Evolutionary conservation across 1,140 invertebrate species (phyloP), one percentile per base, ranked within the genome.

Genomic region (Drosophila persimilis): DNA sequence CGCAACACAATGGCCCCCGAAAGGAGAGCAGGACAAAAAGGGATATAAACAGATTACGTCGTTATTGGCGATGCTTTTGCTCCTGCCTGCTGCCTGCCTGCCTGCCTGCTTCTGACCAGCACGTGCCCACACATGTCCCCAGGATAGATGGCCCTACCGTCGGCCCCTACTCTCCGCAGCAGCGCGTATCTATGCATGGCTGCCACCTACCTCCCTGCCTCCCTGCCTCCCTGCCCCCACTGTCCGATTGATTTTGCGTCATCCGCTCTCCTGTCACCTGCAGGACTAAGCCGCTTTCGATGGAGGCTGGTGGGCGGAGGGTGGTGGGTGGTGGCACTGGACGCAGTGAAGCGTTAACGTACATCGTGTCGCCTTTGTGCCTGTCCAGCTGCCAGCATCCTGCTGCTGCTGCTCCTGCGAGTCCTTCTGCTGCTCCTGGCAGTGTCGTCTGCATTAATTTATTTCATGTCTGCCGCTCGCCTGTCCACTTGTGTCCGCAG

Each of bases 31-130:
- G 39, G 45, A 60, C 64, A 78, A 77, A 83, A 81, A 77, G 79
- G 83, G 83, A 86, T 86, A 86, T 88, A 86, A 86, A 86, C 83
- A 86, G 84, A 86, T 86, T 86, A 86, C 81, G 81, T 86, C 83
- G 81, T 86, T 86, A 86, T 86, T 86, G 81, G 77, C 85, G 77
- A 78, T 88, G 59, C 69, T 72, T 6, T 31, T 72, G 56, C 61
- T 53, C 17, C 44, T 48, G 56, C 29, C 35, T 35, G 31, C 31
- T 35, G 20, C 31, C 31, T 9, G 8, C 31, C 31, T 35, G 31
- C 2, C 43, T 47, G 26, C 43, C 43, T 43, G 8, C 60, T 55
- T n/a, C 15, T 61, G 83, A 86, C 81, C 81, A 86, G 80, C 77
- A 85, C 80, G 81, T 86, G 81, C 73, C 81, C 81, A 85, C 81